Percentiles rank a stretch among this genome's conserved stretches.
phyloP scores from a whole-genome alignment of 2,797 vertebrate genomes.

The Thamnophis elegans region DNA sequence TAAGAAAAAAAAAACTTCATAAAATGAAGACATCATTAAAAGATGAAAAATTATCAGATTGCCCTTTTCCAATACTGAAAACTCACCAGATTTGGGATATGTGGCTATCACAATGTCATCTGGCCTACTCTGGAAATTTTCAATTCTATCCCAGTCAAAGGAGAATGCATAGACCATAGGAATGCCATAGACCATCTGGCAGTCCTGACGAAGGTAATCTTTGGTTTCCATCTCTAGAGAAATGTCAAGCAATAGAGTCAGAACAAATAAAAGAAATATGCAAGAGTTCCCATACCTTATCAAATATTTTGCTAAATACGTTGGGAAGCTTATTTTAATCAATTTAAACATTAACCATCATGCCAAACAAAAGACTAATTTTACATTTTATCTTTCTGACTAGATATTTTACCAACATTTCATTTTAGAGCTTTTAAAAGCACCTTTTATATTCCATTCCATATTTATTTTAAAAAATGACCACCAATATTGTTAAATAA shows the following conservation, averaged over 20 bases:
- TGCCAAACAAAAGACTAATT: not conserved
- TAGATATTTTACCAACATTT: not conserved
- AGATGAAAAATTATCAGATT: no score
- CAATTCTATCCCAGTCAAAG: conserved; percentile 60
- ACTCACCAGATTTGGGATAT: conserved; percentile 75
- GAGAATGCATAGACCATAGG: conserved; percentile 62
- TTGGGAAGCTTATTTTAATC: not conserved
- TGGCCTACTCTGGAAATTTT: conserved; percentile 62
- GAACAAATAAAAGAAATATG: not conserved
- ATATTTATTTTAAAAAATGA: not conserved
- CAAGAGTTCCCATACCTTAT: not conserved
- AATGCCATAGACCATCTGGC: conserved; percentile 36
- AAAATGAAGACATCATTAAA: not conserved
- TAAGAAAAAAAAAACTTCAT: not conserved
- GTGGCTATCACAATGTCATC: conserved; percentile 69
- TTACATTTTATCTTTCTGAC: not conserved
- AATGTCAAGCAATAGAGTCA: not conserved
- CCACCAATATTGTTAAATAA: not conserved
- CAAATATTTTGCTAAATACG: not conserved
- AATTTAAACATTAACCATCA: not conserved
- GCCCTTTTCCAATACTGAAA: not conserved
- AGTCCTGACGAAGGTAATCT: conserved; percentile 45
- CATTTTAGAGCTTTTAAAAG: not conserved
- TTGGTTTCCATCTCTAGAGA: conserved; percentile 37
- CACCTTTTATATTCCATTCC: not conserved